Evolutionary conservation across 2,888 invertebrate genomes (phyloP), one percentile per base, ranked within the genome.

Genomic region (Drosophila limbata): DNA sequence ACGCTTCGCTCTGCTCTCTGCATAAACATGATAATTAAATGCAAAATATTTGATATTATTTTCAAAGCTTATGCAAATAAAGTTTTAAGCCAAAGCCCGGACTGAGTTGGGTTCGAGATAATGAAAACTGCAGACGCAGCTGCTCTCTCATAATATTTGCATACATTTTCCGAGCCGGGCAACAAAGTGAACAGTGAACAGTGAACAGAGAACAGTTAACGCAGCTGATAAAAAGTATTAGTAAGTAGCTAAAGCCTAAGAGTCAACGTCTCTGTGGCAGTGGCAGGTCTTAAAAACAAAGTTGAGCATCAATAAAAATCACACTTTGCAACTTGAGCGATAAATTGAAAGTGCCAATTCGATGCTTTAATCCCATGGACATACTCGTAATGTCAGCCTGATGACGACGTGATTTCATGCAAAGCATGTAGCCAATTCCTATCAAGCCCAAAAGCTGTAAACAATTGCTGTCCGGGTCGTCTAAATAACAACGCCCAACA

Each of bases 361-460:
- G 79, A 86, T 88, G 77, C 85, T 86, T 88, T 88, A 88, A 88
- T 86, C 88, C 85, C 88, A 79, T 69, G 83, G 83, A 86, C 83
- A 76, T 55, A 73, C 69, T 77, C 77, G 76, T 76, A 88, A 86
- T 88, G 83, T 85, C 76, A 69, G 88, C 77, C 81, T 85, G 85
- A 86, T 86, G 85, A 83, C 85, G 88, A 88, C 88, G 85, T 86
- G 85, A 86, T 86, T 87, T 85, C 85, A 85, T 85, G 85, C 88
- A 87, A 84, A 85, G 79, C 85, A 85, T 85, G 82, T 87, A 60
- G 66, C 81, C 73, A 68, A 70, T 59, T 69, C 60, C 73, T 63
- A 70, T 68, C 70, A 68, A 53, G 71, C 76, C 76, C 82, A 82
- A 87, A 79, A 80, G 83, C 85, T 87, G 84, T 87, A 85, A 84